These are phyloP conservation scores for Paracentrotus lividus DNA, from an alignment of 53 echinoderm and acorn worm species.

Conservation along the genomic window DNA sequence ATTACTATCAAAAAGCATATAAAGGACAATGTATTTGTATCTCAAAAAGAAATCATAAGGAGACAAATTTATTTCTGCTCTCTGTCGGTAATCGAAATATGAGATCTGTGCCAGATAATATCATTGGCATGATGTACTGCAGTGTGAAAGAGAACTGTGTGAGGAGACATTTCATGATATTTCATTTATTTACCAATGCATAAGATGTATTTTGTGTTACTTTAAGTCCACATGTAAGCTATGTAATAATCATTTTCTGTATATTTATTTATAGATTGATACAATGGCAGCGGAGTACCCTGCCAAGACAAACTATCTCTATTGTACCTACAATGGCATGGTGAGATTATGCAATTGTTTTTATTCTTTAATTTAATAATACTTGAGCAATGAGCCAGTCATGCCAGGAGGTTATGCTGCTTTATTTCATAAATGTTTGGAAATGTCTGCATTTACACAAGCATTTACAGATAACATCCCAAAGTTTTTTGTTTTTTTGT, in stretches of 20 bases:
- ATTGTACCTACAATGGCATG: constrained; percentile 98
- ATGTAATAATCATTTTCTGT: neutral
- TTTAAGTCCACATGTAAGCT: neutral
- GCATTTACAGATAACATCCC: too few species aligned
- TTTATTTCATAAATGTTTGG: neutral
- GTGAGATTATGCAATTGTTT: constrained; percentile 67
- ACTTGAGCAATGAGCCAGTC: neutral
- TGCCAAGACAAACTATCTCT: constrained; percentile 95
- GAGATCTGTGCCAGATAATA: neutral
- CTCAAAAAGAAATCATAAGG: too few species aligned
- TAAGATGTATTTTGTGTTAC: neutral
- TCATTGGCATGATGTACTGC: neutral
- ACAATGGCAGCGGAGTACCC: constrained; percentile 99
- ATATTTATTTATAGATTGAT: constrained; percentile 81
- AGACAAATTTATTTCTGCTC: too few species aligned
- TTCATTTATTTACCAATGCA: neutral
- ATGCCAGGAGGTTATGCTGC: neutral
- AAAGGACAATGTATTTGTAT: too few species aligned
- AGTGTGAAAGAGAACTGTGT: neutral
- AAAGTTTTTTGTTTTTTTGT: too few species aligned
- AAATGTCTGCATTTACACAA: neutral
- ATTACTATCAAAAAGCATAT: too few species aligned
- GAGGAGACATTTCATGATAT: neutral
- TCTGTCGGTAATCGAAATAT: too few species aligned
- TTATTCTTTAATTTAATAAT: neutral